Evolutionary conservation across 2,888 invertebrate genomes (phyloP).

Genomic region (Coelinius sp.): DNA sequence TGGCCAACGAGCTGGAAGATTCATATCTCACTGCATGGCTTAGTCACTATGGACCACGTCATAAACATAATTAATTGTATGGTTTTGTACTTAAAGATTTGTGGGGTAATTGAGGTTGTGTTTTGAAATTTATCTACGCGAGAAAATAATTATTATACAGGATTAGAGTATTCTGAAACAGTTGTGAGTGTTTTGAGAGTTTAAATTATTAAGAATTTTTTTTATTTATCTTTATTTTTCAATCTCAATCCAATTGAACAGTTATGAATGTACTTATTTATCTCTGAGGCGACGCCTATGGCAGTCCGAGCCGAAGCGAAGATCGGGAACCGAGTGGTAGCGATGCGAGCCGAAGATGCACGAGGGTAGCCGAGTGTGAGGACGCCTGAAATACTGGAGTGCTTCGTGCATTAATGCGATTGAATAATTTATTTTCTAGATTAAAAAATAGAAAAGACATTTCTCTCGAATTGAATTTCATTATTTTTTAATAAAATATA

Average conservation of each 20-base stretch:
- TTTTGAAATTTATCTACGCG: neutral
- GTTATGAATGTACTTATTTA: no score
- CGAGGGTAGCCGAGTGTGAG: neutral
- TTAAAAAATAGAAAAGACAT: no score
- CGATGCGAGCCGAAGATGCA: neutral
- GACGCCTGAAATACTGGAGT: neutral
- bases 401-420: neutral
- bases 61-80: constrained; percentile 27
- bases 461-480: no score
- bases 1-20: constrained; percentile 67
- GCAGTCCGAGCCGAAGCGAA: no score
- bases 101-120: neutral
- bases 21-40: constrained; percentile 64
- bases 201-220: no score
- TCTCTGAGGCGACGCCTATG: neutral
- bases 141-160: neutral
- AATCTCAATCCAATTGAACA: no score
- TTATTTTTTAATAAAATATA: no score
- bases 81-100: constrained; percentile 20
- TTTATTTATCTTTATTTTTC: no score
- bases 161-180: no score
- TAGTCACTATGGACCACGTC: constrained; percentile 49
- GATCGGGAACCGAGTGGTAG: neutral
- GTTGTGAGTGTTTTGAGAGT: no score
- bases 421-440: no score